These are phyloP conservation scores for Cyaniris semiargus DNA, from an alignment of 2,888 invertebrate species.

Conservation along the genomic window DNA sequence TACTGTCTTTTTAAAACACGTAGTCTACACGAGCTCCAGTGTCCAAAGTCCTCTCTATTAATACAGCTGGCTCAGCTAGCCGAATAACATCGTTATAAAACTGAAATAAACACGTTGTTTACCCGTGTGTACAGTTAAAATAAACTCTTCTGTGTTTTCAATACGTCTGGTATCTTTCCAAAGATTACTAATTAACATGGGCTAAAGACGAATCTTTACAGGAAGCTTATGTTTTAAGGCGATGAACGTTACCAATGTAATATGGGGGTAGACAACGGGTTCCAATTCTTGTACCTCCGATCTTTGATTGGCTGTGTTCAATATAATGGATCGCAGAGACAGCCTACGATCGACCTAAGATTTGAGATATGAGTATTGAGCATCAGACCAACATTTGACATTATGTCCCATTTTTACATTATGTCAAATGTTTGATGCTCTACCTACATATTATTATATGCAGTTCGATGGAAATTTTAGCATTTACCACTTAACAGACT, in stretches of 20 bases:
- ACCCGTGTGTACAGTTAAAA: not conserved
- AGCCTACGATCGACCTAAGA: no score
- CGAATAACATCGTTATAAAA: conserved; percentile 22
- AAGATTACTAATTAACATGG: not conserved
- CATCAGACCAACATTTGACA: no score
- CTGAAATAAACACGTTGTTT: not conserved
- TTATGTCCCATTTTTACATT: no score
- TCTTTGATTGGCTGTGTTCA: no score
- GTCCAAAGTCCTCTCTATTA: conserved; percentile 17
- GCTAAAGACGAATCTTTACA: no score
- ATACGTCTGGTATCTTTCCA: not conserved
- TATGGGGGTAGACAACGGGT: not conserved
- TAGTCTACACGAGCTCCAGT: not conserved
- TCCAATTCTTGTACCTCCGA: not conserved
- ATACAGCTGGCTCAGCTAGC: conserved; percentile 1
- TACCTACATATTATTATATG: no score
- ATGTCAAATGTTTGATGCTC: no score
- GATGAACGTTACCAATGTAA: no score
- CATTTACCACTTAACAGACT: not conserved
- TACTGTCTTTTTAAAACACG: not conserved
- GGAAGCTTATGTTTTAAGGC: no score
- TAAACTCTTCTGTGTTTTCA: not conserved
- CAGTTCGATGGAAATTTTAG: not conserved
- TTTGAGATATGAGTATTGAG: no score
- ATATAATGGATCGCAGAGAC: no score